Conservation (phyloP, 2,797 vertebrate genomes). For the Meda fulgida region DNA sequence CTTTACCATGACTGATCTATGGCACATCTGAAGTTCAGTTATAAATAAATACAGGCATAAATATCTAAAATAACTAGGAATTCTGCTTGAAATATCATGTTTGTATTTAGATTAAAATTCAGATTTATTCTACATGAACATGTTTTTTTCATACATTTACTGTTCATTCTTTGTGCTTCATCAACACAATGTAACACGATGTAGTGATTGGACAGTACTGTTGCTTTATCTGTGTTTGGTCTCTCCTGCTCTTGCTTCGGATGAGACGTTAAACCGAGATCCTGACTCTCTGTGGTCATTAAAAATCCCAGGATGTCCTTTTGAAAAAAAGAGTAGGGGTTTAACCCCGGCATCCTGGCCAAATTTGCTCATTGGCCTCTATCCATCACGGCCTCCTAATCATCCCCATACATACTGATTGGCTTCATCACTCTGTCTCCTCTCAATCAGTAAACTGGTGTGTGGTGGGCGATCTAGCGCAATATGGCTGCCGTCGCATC, state of each 20-base stretch:
- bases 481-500: too few relatives aligned
- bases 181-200: background rate
- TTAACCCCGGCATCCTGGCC: too few relatives aligned
- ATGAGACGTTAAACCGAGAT: too few relatives aligned
- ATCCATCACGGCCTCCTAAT: too few relatives aligned
- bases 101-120: background rate
- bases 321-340: too few relatives aligned
- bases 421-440: too few relatives aligned
- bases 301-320: too few relatives aligned
- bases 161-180: background rate
- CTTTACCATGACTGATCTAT: background rate
- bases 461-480: too few relatives aligned
- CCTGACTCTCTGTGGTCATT: too few relatives aligned
- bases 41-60: background rate
- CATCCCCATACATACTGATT: too few relatives aligned
- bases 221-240: slow-evolving; percentile 30
- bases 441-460: too few relatives aligned
- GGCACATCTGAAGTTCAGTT: background rate
- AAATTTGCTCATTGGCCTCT: too few relatives aligned
- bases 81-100: background rate
- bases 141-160: background rate
- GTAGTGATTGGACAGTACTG: slow-evolving; percentile 17
- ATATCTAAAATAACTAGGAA: background rate
- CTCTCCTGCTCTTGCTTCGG: background rate
- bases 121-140: background rate